Percentiles rank a stretch among this genome's conserved stretches.
Evolutionary conservation across 2,797 vertebrate species (phyloP).

Genomic region (Eremophila alpestris): DNA sequence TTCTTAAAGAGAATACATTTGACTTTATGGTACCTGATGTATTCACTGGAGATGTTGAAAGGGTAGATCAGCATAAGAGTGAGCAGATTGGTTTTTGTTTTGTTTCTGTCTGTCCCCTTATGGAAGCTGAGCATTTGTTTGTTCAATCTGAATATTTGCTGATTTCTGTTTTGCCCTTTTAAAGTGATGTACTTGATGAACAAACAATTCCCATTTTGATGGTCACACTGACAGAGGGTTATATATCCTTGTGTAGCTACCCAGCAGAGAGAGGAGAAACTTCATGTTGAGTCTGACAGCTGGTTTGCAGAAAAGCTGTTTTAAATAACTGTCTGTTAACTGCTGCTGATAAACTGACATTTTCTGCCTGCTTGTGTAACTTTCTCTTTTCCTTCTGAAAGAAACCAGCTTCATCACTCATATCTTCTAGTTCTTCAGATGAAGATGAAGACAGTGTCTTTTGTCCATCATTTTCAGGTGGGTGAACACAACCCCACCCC

Average conservation of each 20-base stretch:
- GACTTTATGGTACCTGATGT: neutral
- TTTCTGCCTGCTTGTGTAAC: neutral
- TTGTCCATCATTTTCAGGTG: constrained; percentile 75
- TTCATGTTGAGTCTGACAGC: neutral
- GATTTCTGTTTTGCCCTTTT: neutral
- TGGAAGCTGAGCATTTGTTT: neutral
- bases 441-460: constrained; percentile 69
- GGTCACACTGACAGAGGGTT: neutral
- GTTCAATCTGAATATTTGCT: neutral
- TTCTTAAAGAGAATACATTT: neutral
- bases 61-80: neutral
- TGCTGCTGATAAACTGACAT: neutral
- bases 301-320: neutral
- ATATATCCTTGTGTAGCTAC: neutral
- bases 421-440: constrained; percentile 79
- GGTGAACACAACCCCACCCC: neutral
- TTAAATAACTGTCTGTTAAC: neutral
- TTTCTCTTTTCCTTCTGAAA: constrained; percentile 58
- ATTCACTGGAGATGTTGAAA: neutral
- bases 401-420: constrained; percentile 67
- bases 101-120: fast-evolving
- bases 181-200: neutral
- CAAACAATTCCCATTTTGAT: neutral
- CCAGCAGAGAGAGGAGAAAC: neutral
- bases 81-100: neutral